Base-by-base conservation (phyloP, 2,113 vertebrate species). In the Marcusenius ussheri region DNA sequence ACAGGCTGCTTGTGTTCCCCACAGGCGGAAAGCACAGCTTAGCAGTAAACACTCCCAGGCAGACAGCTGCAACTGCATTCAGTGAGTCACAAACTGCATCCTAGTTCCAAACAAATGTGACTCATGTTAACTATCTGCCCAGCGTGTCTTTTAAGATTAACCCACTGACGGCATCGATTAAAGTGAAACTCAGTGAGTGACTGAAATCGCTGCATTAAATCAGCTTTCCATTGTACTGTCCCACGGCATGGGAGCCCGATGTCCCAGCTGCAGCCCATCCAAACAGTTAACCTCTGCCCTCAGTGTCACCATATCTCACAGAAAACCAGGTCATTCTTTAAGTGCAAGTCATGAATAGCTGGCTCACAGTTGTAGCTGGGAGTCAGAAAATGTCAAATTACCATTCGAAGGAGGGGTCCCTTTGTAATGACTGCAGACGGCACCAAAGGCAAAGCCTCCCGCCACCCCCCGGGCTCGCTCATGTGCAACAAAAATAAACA, bases 331-430 rank as follows among this genome's bases (percentile, higher is more conserved):
- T 80, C 74, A 42, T 80, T 80, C 74, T 35, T 35, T 35, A 80
- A 80, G 74, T 42, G 35, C 74, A 80, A 39, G 35, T 80, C 74
- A 80, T 80, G 74, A 80, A 80, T 35, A 80, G 74, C 17, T 19
- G 17, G 74, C 74, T 80, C n/a, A 39, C 74, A 80, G 74, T 80
- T 31, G 74, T 80, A 80, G 35, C 35, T 80, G 74, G 74, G 74
- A 80, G 74, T 80, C 35, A 35, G 35, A 80, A 80, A 80, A 80
- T 80, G 74, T 80, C 74, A 80, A 80, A 80, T 80, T 80, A 80
- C 35, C 31, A 80, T 80, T 80, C 35, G 3, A 80, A 80, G 74
- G 74, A 80, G 35, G 74, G 74, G 31, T 80, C 15, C 74, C 6
- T 42, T 80, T 80, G 31, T 39, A 80, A 80, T 42, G 35, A 80